These are phyloP conservation scores for Prosopocoilus inquinatus DNA, from an alignment of 2,888 invertebrate genomes.

Conservation along the genomic window DNA sequence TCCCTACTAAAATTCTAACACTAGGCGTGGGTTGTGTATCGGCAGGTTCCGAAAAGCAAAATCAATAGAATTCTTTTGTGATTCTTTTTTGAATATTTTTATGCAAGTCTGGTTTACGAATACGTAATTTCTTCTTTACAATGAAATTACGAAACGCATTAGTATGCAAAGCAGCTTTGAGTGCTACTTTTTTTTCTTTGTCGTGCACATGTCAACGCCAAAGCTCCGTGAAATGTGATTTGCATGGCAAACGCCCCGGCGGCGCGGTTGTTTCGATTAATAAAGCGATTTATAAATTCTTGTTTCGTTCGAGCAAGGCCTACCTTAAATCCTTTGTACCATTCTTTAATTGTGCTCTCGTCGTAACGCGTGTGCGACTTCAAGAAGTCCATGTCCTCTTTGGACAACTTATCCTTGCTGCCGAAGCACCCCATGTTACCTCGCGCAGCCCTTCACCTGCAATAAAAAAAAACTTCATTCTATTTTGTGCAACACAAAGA, in stretches of 20 bases:
- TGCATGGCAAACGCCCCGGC: neutral
- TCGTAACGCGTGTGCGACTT: slow-evolving; percentile 98
- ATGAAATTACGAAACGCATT: too few species aligned
- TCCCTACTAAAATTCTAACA: too few species aligned
- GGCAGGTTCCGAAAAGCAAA: too few species aligned
- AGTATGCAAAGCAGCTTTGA: too few species aligned
- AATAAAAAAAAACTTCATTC: slow-evolving; percentile 40
- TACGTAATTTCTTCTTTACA: too few species aligned
- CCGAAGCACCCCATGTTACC: slow-evolving; percentile 86
- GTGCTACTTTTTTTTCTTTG: too few species aligned
- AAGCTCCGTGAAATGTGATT: neutral
- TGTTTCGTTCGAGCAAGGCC: slow-evolving; percentile 38
- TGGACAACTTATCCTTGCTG: slow-evolving; percentile 93
- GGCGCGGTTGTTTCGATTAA: neutral
- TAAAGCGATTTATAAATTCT: neutral
- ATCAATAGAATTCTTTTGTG: too few species aligned
- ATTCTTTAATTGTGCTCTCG: slow-evolving; percentile 98
- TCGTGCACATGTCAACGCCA: neutral
- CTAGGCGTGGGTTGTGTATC: too few species aligned
- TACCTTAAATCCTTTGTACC: slow-evolving; percentile 99
- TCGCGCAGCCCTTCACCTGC: slow-evolving; percentile 41
- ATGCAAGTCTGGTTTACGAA: too few species aligned
- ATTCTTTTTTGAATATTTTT: too few species aligned
- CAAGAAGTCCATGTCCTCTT: slow-evolving; percentile 98
- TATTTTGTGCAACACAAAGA: neutral